Evolutionary conservation across 2,888 invertebrate species (phyloP).

Genomic region (Lasioglossum calceatum): DNA sequence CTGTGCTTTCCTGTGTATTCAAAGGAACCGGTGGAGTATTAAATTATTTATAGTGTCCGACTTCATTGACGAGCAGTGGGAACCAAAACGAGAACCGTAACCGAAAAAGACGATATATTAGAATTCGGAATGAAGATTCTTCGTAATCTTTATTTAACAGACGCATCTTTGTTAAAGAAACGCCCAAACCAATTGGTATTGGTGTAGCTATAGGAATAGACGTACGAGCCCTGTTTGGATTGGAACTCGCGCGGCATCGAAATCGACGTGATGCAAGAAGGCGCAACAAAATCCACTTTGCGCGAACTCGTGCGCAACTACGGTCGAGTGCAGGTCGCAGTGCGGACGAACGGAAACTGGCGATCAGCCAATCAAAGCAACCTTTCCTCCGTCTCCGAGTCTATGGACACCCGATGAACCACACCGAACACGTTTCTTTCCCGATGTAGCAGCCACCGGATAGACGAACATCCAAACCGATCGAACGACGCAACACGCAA

Average conservation of each 20-base stretch:
- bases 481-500: neutral
- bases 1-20: neutral
- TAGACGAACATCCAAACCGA: neutral
- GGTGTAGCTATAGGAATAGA: neutral
- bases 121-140: too few relatives aligned
- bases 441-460: neutral
- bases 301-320: constrained; percentile 56
- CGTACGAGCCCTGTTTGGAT: neutral
- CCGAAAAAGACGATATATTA: too few relatives aligned
- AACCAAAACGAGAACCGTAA: too few relatives aligned
- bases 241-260: neutral
- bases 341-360: constrained; percentile 63
- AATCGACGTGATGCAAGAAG: neutral
- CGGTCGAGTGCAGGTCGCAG: constrained; percentile 61
- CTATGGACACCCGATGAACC: neutral
- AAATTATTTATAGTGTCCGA: too few relatives aligned
- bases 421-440: neutral
- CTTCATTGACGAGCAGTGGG: too few relatives aligned
- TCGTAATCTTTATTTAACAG: too few relatives aligned
- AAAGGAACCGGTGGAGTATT: too few relatives aligned
- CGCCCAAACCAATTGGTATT: too few relatives aligned
- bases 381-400: neutral
- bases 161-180: too few relatives aligned
- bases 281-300: neutral
- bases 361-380: constrained; percentile 42